Evolutionary conservation across 2,797 vertebrate genomes (phyloP), one percentile per base, ranked within the genome.

Genomic region (Malacoctenus gilli): DNA sequence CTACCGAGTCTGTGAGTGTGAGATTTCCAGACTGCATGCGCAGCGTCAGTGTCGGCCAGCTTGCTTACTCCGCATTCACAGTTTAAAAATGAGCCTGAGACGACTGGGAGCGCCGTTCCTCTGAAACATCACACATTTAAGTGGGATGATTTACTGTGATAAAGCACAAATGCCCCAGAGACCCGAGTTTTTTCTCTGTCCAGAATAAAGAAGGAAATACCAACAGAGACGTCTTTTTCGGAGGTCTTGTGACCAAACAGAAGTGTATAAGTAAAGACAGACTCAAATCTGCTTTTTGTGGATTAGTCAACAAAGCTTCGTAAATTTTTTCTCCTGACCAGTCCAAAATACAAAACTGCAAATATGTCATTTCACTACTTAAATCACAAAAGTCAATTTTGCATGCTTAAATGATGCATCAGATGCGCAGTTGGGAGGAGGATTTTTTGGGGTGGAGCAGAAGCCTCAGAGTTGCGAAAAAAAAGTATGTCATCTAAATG

Each of bases 1-100:
- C 23, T 48, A 13, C 52, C 18, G 34, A 23, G 20, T 42, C 38
- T 20, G n/a, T 2, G 30, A 51, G 40, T 61, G 55, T 50, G 61
- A 55, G 38, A 5, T 49, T 43, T 34, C 51, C 8, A 25, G 49
- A 39, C 14, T 36, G 31, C n/a, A 34, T 15, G 38, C 49, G 44
- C 51, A 9, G 52, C 11, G 14, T 22, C 39, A 41, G 19, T 41
- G 39, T 41, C 20, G 21, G 20, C 12, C 21, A 41, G 20, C 13
- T 38, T 36, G 30, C 25, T 5, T 28, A 36, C 31, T 44, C 35
- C 5, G 5, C 9, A 47, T 19, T 54, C 34, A 18, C 35, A 43
- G n/a, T 39, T 47, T 37, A 50, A 20, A 65, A 48, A 49, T 19
- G 30, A 32, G 23, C 51, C 30, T 46, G 10, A 20, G n/a, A 46